Percentiles rank a stretch among this genome's conserved stretches.
Conservation (phyloP, 2,113 vertebrate species). For the Cnemophilus loriae region DNA sequence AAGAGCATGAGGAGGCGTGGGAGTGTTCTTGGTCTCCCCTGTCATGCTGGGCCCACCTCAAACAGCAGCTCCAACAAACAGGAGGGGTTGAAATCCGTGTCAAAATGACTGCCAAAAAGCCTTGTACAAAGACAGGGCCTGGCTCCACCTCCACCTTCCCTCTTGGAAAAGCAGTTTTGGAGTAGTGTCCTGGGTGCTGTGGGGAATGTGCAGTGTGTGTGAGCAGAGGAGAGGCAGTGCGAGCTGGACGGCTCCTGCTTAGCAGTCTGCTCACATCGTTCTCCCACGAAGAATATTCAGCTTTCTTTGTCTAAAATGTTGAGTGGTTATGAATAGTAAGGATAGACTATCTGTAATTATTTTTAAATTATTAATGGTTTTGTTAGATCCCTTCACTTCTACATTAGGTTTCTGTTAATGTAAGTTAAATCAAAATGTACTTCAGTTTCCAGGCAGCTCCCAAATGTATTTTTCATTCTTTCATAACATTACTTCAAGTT, state of each 20-base stretch:
- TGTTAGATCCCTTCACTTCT: conserved; percentile 79
- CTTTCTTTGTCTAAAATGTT: conserved; percentile 80
- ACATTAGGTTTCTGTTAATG: conserved; percentile 79
- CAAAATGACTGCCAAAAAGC: accelerated
- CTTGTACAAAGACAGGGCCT: background rate
- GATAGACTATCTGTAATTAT: conserved; percentile 80
- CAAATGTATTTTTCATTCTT: conserved; percentile 77
- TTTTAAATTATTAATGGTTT: conserved; percentile 84
- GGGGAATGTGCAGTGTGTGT: accelerated
- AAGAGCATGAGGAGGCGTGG: accelerated
- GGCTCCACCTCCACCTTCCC: background rate
- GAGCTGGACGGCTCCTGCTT: conserved; percentile 36
- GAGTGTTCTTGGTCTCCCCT: background rate
- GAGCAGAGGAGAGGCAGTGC: background rate
- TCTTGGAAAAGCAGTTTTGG: background rate
- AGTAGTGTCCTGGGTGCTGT: background rate
- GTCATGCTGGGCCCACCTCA: background rate
- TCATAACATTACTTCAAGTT: conserved; percentile 73
- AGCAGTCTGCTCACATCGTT: conserved; percentile 69
- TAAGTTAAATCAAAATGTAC: conserved; percentile 79
- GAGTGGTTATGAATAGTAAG: conserved; percentile 79
- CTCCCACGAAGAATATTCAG: conserved; percentile 67
- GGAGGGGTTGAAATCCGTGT: background rate
- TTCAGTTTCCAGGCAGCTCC: conserved; percentile 71
- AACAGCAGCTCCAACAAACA: background rate